Base-by-base conservation (phyloP, 1,140 invertebrate genomes). In the Polypedilum vanderplanki region DNA sequence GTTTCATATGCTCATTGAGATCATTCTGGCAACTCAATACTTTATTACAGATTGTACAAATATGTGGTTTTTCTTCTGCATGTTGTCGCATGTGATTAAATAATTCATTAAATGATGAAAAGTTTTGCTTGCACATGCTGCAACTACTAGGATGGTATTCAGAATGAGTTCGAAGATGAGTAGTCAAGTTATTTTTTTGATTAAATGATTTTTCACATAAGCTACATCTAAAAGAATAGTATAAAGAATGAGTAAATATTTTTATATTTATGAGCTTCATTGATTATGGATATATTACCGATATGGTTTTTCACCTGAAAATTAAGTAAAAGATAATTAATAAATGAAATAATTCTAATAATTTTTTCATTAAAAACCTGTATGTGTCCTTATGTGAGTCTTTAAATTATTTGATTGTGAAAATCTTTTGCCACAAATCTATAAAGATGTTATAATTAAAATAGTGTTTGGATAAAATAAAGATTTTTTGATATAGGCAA, bases 381-480 rank as follows among this genome's bases (percentile, higher is more conserved):
- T 85, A 80, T 93, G 91, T n/a, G n/a, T n/a, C n/a, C n/a, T n/a
- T n/a, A n/a, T n/a, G n/a, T n/a, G n/a, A n/a, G n/a, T n/a, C n/a
- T 97, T 97, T 57, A 98, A 83, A 83, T 98, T 95, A 85, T 97
- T 95, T 73, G 93, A 95, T 18, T 94, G 94, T 7, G 93, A 93
- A 82, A 98, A 98, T 0, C 93, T 90, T 81, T 96, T 97, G 24
- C 90, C 91, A 81, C 95, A 97, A 15, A 67, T 67, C 64, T 67
- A 17, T 7, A 67, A 67, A 20, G 8, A 46, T 1, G 15, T 3
- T 10, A 2, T 10, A 46, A 46, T 46, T 8, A 46, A 3, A 1
- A 46, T 3, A 15, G 15, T 10, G 8, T 1, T 46, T 8, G 8
- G 1, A 46, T 1, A 46, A 10, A 46, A 46, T n/a, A n/a, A 46